Conservation (phyloP, 2,888 invertebrate genomes). For the Diarsia mendica region DNA sequence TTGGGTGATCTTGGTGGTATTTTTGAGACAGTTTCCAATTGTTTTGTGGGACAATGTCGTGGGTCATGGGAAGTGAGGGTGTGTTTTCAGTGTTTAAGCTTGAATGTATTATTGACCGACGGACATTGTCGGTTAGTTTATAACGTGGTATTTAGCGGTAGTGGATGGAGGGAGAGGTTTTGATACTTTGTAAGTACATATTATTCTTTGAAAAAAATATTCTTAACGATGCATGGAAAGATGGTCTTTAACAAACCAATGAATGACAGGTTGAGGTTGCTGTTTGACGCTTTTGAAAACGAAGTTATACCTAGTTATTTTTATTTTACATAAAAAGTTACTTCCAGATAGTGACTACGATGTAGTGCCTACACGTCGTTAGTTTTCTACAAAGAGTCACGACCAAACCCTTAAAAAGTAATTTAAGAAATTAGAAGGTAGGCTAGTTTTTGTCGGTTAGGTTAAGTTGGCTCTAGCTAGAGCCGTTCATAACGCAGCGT, state of each 20-base stretch:
- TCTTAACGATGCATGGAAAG: too few relatives aligned
- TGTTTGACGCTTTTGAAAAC: not conserved
- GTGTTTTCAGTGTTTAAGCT: conserved; percentile 72
- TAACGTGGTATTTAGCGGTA: conserved; percentile 84
- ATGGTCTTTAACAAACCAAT: not conserved
- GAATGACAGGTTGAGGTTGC: not conserved
- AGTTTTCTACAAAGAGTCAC: too few relatives aligned
- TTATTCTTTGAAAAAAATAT: too few relatives aligned
- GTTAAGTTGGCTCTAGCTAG: too few relatives aligned
- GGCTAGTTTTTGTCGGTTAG: too few relatives aligned
- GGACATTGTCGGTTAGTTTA: conserved; percentile 83
- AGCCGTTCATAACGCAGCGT: too few relatives aligned
- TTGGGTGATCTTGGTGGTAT: conserved; percentile 71
- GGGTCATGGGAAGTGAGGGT: conserved; percentile 85
- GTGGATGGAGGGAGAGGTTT: conserved; percentile 55
- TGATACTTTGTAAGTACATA: conserved; percentile 81
- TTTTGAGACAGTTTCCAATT: conserved; percentile 81
- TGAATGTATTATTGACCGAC: conserved; percentile 81
- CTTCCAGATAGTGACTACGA: not conserved
- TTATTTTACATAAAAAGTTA: not conserved
- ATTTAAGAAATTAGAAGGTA: too few relatives aligned
- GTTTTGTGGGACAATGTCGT: conserved; percentile 74
- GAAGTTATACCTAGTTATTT: not conserved
- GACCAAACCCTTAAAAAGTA: too few relatives aligned
- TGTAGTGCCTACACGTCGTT: too few relatives aligned